Percentiles rank a stretch among this genome's conserved stretches.
These are phyloP conservation scores for Leptoclinus maculatus DNA, from an alignment of 2,797 vertebrate genomes.

Conservation along the genomic window DNA sequence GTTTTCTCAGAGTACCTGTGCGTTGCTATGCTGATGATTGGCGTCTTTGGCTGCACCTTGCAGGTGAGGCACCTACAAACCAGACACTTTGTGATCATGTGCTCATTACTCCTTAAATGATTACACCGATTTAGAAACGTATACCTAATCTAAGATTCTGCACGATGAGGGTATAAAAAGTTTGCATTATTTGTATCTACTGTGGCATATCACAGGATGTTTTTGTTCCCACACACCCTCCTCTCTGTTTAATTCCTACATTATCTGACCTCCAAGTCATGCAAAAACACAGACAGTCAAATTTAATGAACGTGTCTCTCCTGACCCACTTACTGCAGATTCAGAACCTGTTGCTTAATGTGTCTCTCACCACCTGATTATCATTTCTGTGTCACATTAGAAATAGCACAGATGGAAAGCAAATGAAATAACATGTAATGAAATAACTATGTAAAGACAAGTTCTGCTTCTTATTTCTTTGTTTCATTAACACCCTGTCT, in stretches of 20 bases:
- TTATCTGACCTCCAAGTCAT: constrained; percentile 48
- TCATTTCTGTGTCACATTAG: constrained; percentile 54
- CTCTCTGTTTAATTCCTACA: background rate
- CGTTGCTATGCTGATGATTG: constrained; percentile 93
- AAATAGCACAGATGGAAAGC: constrained; percentile 39
- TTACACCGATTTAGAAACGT: constrained; percentile 12
- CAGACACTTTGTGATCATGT: constrained; percentile 12
- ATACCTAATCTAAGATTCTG: background rate
- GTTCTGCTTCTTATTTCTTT: background rate
- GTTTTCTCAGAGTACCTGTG: constrained; percentile 93
- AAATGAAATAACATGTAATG: constrained; percentile 18
- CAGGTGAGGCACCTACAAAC: constrained; percentile 82
- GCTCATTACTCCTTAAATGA: constrained; percentile 21
- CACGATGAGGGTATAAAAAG: background rate
- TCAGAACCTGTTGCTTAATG: constrained; percentile 54
- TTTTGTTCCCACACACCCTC: background rate
- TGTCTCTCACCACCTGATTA: constrained; percentile 35
- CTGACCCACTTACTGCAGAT: constrained; percentile 62
- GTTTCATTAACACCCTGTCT: background rate
- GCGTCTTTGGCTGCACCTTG: constrained; percentile 93
- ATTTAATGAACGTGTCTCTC: constrained; percentile 37
- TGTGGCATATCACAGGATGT: background rate
- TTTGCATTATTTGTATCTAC: background rate
- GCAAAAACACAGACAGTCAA: constrained; percentile 33
- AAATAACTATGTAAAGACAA: no score